Base-by-base conservation (phyloP, 2,888 invertebrate genomes). In the Macropis europaea region DNA sequence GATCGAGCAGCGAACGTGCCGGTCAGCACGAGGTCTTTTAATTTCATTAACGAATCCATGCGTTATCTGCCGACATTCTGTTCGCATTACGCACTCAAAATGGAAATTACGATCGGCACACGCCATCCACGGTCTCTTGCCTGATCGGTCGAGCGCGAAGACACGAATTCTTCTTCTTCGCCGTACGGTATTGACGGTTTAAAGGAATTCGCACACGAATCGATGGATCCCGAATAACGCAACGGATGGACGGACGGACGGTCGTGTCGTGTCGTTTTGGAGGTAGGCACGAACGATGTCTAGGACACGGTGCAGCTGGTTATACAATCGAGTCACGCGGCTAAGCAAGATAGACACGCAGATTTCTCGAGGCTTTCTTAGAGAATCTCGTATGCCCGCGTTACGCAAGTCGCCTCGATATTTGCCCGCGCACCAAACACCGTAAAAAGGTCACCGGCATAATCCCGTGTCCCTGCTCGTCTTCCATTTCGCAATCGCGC, bases 21-120 rank as follows among this genome's bases (percentile, higher is more conserved):
- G 24, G 36, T 38, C 50, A 26, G 32, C 62, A 54, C 53, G 42
- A 43, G 43, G 43, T 17, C 43, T 40, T 53, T 67, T 50, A 48
- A 43, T 57, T 45, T 43, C 66, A 56, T 69, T 56, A 50, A 69
- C 57, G 66, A 63, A 57, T 48, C 28, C 66, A 40, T 43, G 50
- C 56, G 54, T 56, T 56, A 50, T 64, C 42, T 6, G 22, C n/a
- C 7, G 36, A 26, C 17, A 24, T 13, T 24, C 24, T 13, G 26
- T 38, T n/a, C 19, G 13, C 36, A n/a, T 34, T 19, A 15, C 57
- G 53, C 13, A 22, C 40, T 42, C 5, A 42, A 48, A 63, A 63
- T 13, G 38, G 38, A 22, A 7, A 11, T 19, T n/a, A 24, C 7
- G 24, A n/a, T 34, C 17, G 22, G 26, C 11, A n/a, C 38, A 45